Base-by-base conservation (phyloP, 2,113 vertebrate genomes). In the Prinia subflava region DNA sequence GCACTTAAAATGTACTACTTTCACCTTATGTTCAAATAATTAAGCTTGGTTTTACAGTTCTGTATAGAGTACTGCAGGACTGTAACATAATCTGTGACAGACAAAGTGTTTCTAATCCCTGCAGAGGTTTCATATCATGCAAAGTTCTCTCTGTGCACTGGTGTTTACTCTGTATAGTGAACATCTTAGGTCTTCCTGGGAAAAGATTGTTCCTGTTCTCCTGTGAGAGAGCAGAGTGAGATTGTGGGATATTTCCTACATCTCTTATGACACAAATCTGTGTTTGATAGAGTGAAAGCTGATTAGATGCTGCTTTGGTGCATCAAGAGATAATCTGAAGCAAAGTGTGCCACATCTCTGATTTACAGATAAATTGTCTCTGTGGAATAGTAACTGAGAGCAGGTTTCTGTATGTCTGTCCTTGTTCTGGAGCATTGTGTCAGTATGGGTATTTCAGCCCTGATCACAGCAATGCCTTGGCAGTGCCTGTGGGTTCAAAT, bases 221-320 rank as follows among this genome's bases (percentile, higher is more conserved):
- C n/a, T 37, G 35, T 2, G 47, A 42, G 3, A 41, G 39, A 2
- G 33, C 56, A 59, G 76, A 89, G 8, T 59, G 77, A 94, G 76
- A 49, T 6, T 55, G 44, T 71, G 59, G 27, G 59, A 81, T 83
- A 30, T 93, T 85, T 92, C 62, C 73, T 95, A 33, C 57, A 77
- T 60, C 57, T 22, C n/a, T 90, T 92, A 7, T 30, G 59, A 67
- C 76, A 73, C 69, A 92, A 60, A 89, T 89, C 93, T 81, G 25
- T 62, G n/a, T 68, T 92, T 82, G n/a, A 81, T 74, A 57, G 56
- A 55, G 35, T 89, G 52, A 81, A 89, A 83, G 73, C 83, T 93
- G 92, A 70, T 95, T 83, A 94, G 67, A 77, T 74, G 46, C 49
- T 65, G 44, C 86, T 83, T 89, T 78, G 79, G 70, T 86, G 47